Conservation (phyloP, 2,113 vertebrate species). For the Antigone vipio region DNA sequence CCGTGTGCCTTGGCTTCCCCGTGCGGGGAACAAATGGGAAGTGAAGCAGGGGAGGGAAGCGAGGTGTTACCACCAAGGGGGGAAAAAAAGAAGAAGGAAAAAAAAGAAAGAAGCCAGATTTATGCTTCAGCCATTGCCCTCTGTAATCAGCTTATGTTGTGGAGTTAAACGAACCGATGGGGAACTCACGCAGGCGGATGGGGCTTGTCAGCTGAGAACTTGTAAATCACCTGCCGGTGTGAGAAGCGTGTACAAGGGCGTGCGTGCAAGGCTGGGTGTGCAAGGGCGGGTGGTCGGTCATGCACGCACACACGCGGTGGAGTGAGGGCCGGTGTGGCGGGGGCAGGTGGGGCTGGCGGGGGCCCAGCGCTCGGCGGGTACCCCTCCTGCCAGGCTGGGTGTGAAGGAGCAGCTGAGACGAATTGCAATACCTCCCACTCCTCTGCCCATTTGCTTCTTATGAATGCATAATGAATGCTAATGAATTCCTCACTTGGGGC, state of each 20-base stretch:
- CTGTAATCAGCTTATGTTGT: conserved; percentile 63
- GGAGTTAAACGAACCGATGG: conserved; percentile 32
- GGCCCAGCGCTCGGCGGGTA: neutral
- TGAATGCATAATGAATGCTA: conserved; percentile 84
- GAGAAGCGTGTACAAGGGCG: neutral
- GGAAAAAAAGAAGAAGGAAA: rapidly evolving
- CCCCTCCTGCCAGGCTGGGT: neutral
- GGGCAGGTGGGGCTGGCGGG: neutral
- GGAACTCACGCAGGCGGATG: neutral
- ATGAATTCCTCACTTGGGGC: conserved; percentile 73
- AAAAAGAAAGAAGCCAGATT: neutral
- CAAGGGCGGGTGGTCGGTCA: neutral
- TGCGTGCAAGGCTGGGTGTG: rapidly evolving
- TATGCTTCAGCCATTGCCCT: conserved; percentile 13
- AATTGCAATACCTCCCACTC: conserved; percentile 61
- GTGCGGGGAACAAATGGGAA: neutral
- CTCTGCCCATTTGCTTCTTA: conserved; percentile 60
- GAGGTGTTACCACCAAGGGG: neutral
- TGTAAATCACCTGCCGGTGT: neutral
- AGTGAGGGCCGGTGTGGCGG: neutral
- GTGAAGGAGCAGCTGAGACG: conserved; percentile 70
- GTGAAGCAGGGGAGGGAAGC: neutral
- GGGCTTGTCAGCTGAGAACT: neutral
- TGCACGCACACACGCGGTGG: neutral
- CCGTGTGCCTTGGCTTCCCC: neutral